phyloP scores from a whole-genome alignment of 1,140 invertebrate genomes.

The Cotesia typhae region DNA sequence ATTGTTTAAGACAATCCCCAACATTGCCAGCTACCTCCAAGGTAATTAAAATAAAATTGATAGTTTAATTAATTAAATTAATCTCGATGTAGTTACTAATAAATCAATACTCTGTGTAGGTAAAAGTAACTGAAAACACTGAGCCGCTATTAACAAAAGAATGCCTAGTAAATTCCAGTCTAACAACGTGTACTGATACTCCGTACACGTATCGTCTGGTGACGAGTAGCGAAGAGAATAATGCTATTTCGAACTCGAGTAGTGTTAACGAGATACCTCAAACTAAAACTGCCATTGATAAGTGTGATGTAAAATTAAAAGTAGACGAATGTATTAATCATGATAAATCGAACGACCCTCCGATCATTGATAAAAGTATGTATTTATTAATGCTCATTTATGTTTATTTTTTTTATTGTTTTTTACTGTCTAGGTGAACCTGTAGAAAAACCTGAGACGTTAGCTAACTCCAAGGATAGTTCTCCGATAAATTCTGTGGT shows the following conservation, averaged over 20 bases:
- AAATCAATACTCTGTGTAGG: background rate
- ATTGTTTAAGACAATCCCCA: background rate
- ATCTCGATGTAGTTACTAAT: no score
- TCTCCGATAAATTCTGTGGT: conserved; percentile 20
- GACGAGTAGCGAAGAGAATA: background rate
- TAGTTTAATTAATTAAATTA: background rate
- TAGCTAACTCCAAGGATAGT: background rate
- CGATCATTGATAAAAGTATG: conserved; percentile 6
- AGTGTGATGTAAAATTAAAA: background rate
- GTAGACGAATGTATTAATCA: background rate
- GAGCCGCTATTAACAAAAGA: background rate
- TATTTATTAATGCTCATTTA: no score
- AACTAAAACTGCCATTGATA: conserved; percentile 8
- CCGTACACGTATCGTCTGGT: no score
- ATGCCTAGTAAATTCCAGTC: background rate
- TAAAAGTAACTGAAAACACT: conserved; percentile 3
- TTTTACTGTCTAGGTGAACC: no score
- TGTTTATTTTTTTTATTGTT: no score
- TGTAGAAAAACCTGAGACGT: no score
- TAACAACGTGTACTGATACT: no score
- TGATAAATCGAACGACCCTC: background rate
- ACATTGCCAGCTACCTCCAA: background rate
- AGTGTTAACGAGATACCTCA: conserved; percentile 2
- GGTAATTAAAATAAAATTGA: no score
- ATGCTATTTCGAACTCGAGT: background rate